Conservation (phyloP, 2,888 invertebrate genomes). For the Lasioglossum figueresi region DNA sequence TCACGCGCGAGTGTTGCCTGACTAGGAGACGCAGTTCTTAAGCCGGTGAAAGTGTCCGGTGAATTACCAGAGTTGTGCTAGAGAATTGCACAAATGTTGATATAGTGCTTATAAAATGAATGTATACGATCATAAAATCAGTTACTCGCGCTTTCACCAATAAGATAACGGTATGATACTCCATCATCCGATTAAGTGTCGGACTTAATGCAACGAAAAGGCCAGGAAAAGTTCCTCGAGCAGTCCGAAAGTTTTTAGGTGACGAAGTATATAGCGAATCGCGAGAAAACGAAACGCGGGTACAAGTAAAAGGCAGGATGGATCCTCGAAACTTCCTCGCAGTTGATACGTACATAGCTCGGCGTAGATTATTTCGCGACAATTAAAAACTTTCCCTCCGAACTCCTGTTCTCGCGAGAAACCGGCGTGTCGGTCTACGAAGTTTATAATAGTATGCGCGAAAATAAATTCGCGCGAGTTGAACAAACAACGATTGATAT, state of each 20-base stretch:
- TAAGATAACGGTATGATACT: not conserved
- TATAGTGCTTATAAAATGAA: not conserved
- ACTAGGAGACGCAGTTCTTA: no score
- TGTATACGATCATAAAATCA: not conserved
- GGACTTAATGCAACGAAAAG: slow-evolving; percentile 20
- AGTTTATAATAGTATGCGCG: not conserved
- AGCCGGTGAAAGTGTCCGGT: not conserved
- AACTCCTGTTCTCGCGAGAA: not conserved
- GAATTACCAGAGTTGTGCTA: not conserved
- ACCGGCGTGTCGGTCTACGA: not conserved
- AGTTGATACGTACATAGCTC: slow-evolving; percentile 52
- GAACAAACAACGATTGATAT: not conserved
- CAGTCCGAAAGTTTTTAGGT: slow-evolving; percentile 36
- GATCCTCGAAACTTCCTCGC: slow-evolving; percentile 47
- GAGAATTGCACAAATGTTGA: not conserved
- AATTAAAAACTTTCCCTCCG: slow-evolving; percentile 51
- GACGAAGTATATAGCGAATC: slow-evolving; percentile 29
- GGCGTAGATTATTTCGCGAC: slow-evolving; percentile 62
- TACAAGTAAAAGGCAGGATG: slow-evolving; percentile 31
- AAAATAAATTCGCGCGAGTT: not conserved
- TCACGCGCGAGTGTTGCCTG: no score
- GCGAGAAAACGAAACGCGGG: slow-evolving; percentile 32
- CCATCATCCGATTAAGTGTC: not conserved
- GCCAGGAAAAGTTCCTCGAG: slow-evolving; percentile 31
- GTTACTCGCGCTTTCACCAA: not conserved